phyloP scores from a whole-genome alignment of 2,888 invertebrate genomes.

The Nezara viridula region DNA sequence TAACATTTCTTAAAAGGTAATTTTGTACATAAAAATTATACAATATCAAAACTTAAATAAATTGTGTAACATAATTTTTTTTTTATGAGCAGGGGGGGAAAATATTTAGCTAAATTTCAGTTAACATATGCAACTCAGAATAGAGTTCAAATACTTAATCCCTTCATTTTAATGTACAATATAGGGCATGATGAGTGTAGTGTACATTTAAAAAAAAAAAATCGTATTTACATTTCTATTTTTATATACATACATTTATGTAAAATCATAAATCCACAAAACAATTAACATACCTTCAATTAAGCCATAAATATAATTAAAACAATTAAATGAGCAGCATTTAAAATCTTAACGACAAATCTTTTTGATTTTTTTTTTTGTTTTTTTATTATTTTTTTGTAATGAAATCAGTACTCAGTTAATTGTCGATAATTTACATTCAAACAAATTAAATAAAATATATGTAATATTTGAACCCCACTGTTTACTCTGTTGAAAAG shows the following conservation, averaged over 20 bases:
- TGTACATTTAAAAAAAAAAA: constrained; percentile 31
- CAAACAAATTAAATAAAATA: constrained; percentile 48
- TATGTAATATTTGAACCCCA: constrained; percentile 58
- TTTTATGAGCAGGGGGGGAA: neutral
- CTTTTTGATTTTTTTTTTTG: constrained; percentile 23
- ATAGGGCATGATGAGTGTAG: constrained; percentile 3
- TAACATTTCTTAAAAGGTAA: constrained; percentile 43
- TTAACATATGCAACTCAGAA: constrained; percentile 32
- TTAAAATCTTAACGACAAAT: constrained; percentile 23
- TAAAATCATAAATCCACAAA: constrained; percentile 46
- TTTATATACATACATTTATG: constrained; percentile 36
- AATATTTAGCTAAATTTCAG: constrained; percentile 40
- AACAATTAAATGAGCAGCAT: constrained; percentile 46
- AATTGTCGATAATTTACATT: constrained; percentile 25
- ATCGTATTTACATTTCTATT: constrained; percentile 38
- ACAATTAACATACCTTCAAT: constrained; percentile 46
- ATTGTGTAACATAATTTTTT: neutral
- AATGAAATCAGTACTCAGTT: constrained; percentile 29
- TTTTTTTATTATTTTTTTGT: neutral
- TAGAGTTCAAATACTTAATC: constrained; percentile 17
- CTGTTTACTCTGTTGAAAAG: constrained; percentile 35
- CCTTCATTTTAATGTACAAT: constrained; percentile 19
- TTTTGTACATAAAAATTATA: constrained; percentile 54
- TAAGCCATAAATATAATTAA: constrained; percentile 45
- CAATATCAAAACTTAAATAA: constrained; percentile 41